Evolutionary conservation across 2,888 invertebrate genomes (phyloP).

Genomic region (Athripsodes cinereus): DNA sequence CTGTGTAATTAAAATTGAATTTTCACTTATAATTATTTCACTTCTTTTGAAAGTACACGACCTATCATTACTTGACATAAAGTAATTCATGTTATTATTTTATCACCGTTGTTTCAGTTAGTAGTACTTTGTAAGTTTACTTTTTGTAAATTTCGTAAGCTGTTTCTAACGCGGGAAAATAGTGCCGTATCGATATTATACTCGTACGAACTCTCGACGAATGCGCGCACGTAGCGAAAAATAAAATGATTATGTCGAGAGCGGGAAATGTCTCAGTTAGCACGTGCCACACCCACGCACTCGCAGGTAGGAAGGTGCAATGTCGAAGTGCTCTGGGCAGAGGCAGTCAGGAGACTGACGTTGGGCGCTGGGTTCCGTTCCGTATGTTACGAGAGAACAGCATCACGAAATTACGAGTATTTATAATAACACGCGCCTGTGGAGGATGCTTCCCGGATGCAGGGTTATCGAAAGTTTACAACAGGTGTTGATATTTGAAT

Average conservation of each 20-base stretch:
- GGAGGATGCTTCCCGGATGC: neutral
- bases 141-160: too few species aligned
- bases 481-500: too few species aligned
- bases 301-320: neutral
- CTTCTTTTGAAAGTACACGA: neutral
- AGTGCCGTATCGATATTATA: neutral
- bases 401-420: conserved; percentile 4
- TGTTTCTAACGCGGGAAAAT: neutral
- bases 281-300: conserved; percentile 17
- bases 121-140: too few species aligned
- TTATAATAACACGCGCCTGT: neutral
- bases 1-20: neutral
- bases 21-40: neutral
- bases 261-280: neutral
- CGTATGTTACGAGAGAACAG: conserved; percentile 5
- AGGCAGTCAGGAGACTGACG: conserved; percentile 21
- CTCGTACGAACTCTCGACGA: conserved; percentile 8
- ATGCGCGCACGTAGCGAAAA: conserved; percentile 18
- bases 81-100: too few species aligned
- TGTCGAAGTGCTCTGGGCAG: conserved; percentile 13
- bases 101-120: too few species aligned
- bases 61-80: too few species aligned
- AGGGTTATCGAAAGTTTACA: neutral
- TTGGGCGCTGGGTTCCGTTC: conserved; percentile 3
- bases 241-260: conserved; percentile 7